Percentiles rank a stretch among this genome's conserved stretches.
These are phyloP conservation scores for Apostichopus japonicus DNA, from an alignment of 35 echinoderm and acorn worm species.

Conservation along the genomic window DNA sequence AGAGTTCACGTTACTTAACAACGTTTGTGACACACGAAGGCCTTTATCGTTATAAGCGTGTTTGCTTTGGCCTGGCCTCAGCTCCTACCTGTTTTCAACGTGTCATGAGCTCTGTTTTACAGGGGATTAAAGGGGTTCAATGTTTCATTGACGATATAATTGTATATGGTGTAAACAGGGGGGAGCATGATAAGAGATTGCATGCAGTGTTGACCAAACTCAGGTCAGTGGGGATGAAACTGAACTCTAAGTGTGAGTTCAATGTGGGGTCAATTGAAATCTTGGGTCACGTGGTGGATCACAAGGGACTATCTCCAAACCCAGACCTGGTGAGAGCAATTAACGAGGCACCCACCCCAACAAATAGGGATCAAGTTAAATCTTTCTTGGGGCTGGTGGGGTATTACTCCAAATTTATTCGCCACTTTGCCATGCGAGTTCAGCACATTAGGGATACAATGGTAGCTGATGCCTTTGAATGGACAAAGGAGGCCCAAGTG, in stretches of 20 bases:
- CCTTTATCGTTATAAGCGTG: conserved; percentile 52
- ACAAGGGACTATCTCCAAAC: conserved; percentile 6
- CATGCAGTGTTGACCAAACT: conserved; percentile 11
- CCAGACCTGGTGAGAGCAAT: conserved; percentile 23
- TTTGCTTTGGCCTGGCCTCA: conserved; percentile 73
- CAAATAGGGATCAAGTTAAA: not conserved
- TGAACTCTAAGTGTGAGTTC: conserved; percentile 45
- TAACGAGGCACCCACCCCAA: not conserved
- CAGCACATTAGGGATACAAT: not conserved
- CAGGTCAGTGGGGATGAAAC: not conserved
- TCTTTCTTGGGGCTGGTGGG: conserved; percentile 8
- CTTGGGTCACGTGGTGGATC: conserved; percentile 27
- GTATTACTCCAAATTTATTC: not conserved
- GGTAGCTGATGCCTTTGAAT: not conserved
- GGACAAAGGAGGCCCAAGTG: not conserved
- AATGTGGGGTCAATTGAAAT: conserved; percentile 7
- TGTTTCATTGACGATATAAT: conserved; percentile 78
- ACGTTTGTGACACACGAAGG: conserved; percentile 72
- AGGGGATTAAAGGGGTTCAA: conserved; percentile 45
- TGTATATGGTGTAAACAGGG: conserved; percentile 56
- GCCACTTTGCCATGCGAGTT: not conserved
- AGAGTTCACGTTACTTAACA: not conserved
- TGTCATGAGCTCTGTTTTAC: conserved; percentile 57
- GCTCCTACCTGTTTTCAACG: conserved; percentile 69
- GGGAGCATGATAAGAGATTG: conserved; percentile 37